Evolutionary conservation across 2,113 vertebrate genomes (phyloP).

Genomic region (Antigone vipio): DNA sequence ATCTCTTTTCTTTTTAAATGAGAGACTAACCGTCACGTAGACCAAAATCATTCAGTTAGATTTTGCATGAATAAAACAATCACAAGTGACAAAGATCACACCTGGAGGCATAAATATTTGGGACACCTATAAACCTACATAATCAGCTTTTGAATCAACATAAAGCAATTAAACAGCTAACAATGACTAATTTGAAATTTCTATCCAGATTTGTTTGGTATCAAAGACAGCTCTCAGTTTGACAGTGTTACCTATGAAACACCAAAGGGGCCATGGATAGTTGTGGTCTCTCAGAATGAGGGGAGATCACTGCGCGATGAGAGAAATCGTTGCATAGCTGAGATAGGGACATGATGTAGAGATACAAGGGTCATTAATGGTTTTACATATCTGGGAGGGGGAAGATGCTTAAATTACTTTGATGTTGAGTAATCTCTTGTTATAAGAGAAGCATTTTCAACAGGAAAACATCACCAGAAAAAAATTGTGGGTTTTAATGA

Average conservation of each 20-base stretch:
- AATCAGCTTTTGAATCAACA: neutral
- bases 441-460: neutral
- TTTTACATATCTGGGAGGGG: neutral
- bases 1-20: neutral
- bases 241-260: neutral
- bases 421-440: neutral
- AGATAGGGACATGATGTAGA: neutral
- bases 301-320: neutral
- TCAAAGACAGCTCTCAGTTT: neutral
- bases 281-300: neutral
- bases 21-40: neutral
- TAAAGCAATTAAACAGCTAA: neutral
- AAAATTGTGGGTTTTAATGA: rapidly evolving
- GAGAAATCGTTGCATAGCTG: neutral
- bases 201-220: neutral
- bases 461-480: neutral
- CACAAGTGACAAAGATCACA: neutral
- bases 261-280: neutral
- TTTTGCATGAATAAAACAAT: neutral
- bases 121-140: neutral
- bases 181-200: neutral
- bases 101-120: neutral
- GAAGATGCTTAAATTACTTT: neutral
- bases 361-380: neutral
- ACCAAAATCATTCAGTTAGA: neutral